Percentiles rank a stretch among this genome's conserved stretches.
phyloP scores from a whole-genome alignment of 2,888 invertebrate genomes.

The Caenorhabditis plicata region DNA sequence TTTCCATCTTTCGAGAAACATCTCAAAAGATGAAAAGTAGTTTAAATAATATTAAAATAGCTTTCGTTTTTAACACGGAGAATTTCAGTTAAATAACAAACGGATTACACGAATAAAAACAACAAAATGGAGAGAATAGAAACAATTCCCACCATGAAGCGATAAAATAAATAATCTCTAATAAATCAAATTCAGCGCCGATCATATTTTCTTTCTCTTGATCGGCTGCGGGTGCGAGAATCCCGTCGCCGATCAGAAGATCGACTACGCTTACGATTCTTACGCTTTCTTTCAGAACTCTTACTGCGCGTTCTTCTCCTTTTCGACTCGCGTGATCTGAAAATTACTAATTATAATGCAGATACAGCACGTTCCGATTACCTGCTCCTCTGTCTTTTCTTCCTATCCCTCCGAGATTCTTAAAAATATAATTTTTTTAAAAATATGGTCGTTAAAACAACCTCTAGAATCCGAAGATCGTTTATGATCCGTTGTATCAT shows the following conservation, averaged over 20 bases:
- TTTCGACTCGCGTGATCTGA: not conserved
- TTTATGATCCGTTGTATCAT: not conserved
- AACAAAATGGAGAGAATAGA: not conserved
- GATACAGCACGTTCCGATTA: too few relatives aligned
- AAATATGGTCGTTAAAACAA: not conserved
- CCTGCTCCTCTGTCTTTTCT: too few relatives aligned
- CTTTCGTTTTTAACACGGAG: too few relatives aligned
- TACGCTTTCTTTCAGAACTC: not conserved
- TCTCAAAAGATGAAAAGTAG: too few relatives aligned
- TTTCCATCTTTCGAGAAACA: too few relatives aligned
- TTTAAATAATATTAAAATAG: too few relatives aligned
- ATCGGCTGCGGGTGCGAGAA: constrained; percentile 5
- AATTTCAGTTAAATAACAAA: too few relatives aligned
- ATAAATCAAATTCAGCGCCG: constrained; percentile 17
- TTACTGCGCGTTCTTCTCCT: constrained; percentile 5
- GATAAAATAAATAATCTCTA: too few relatives aligned
- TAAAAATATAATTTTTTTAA: not conserved
- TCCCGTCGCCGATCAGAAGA: not conserved
- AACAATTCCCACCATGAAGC: too few relatives aligned
- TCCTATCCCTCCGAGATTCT: too few relatives aligned
- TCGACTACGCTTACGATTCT: not conserved
- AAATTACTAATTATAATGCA: not conserved
- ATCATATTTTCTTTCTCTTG: not conserved
- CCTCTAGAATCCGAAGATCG: not conserved
- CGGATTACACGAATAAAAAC: not conserved